These are phyloP conservation scores for Napeogenes sylphis DNA, from an alignment of 2,888 invertebrate genomes.

Conservation along the genomic window DNA sequence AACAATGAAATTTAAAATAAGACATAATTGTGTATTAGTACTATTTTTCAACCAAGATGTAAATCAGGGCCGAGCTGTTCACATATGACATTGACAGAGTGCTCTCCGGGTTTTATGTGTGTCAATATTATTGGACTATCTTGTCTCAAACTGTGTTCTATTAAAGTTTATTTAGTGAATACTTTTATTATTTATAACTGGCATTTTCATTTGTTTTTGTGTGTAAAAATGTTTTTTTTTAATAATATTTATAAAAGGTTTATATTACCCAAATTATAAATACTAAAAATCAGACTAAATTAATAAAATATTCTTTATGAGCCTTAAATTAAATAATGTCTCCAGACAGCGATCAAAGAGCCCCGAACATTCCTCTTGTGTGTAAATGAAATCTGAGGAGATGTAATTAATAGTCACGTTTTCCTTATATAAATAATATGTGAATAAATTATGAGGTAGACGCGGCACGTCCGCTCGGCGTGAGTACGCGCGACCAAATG, in stretches of 20 bases:
- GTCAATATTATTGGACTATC: conserved; percentile 31
- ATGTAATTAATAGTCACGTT: conserved; percentile 75
- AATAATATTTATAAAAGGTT: too few species aligned
- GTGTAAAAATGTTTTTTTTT: too few species aligned
- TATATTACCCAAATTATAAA: too few species aligned
- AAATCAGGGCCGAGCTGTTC: conserved; percentile 28
- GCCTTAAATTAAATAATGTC: conserved; percentile 39
- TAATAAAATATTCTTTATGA: not conserved
- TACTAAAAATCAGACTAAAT: too few species aligned
- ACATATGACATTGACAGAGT: conserved; percentile 30
- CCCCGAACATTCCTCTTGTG: conserved; percentile 55
- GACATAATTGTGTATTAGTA: conserved; percentile 28
- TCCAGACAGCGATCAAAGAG: conserved; percentile 62
- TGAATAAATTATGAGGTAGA: conserved; percentile 73
- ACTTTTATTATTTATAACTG: conserved; percentile 1
- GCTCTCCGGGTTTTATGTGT: conserved; percentile 27
- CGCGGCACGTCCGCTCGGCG: conserved; percentile 64
- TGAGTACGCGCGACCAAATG: conserved; percentile 70
- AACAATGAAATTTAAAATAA: conserved; percentile 15
- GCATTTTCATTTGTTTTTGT: too few species aligned
- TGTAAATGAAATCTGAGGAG: conserved; percentile 74
- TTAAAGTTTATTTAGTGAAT: not conserved
- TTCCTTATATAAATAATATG: conserved; percentile 78
- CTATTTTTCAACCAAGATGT: conserved; percentile 31
- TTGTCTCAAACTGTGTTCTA: conserved; percentile 20